Percentiles rank a stretch among this genome's conserved stretches.
Evolutionary conservation across 2,888 invertebrate genomes (phyloP).

Genomic region (Machimus atricapillus): DNA sequence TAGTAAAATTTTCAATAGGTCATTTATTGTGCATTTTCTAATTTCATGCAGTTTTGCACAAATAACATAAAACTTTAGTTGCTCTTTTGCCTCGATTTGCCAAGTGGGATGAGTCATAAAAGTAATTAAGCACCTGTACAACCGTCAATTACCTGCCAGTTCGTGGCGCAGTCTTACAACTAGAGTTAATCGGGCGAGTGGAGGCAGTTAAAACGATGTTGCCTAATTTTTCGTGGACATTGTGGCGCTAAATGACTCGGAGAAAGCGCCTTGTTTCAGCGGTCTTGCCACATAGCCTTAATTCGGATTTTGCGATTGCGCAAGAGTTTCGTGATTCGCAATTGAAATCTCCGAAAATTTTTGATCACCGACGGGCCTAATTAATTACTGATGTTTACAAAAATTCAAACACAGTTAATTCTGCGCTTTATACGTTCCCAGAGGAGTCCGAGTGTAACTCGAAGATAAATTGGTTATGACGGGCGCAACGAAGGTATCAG

Average conservation of each 20-base stretch:
- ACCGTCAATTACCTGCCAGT: background rate
- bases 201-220: background rate
- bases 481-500: background rate
- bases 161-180: background rate
- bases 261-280: background rate
- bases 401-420: background rate
- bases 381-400: background rate
- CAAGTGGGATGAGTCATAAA: background rate
- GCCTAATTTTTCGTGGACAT: background rate
- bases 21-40: too few species aligned
- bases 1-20: too few species aligned
- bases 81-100: background rate
- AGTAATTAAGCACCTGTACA: background rate
- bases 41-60: too few species aligned
- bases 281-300: background rate
- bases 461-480: background rate
- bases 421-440: background rate
- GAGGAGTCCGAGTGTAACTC: background rate
- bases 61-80: background rate
- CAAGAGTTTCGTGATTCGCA: background rate
- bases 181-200: background rate
- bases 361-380: background rate
- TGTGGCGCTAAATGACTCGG: background rate
- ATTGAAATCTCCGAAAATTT: background rate
- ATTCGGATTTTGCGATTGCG: background rate